Base-by-base conservation (phyloP, 1,140 invertebrate genomes). In the Papilio helenus region DNA sequence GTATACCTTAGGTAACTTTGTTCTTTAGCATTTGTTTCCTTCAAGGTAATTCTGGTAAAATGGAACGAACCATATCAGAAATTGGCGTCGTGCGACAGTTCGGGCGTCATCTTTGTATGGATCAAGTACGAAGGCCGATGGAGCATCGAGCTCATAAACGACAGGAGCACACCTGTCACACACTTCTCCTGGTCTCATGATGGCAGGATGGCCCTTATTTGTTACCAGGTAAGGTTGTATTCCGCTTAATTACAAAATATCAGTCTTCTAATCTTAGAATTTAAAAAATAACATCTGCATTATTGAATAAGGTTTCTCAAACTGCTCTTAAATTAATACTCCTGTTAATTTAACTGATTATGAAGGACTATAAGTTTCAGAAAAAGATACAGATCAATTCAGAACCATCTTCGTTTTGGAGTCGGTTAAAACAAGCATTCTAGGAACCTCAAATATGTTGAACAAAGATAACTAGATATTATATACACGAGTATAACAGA, bases 1-100 rank as follows among this genome's bases (percentile, higher is more conserved):
- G 4, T 34, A 34, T 34, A 34, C 34, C 34, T 3, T 3, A 34
- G 34, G 34, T 39, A 39, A 0, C 34, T 46, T 55, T 20, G n/a
- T 55, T 55, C 23, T 72, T 74, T 65, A 55, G 20, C 71, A 65
- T 79, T 18, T 12, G 4, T 29, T 68, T 34, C 16, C 61, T 29
- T 68, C 14, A 68, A 99, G 99, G 98, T 99, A 42, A 98, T 98
- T 61, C 95, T 99, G 49, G 99, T 99, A 23, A 98, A 98, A 95
- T 99, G 99, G 99, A 99, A 99, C 95, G 98, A 99, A 93, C 98
- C 99, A 0, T 99, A 99, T 93, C 99, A 99, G 94, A 99, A 99
- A 93, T 91, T 99, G 79, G 99, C 99, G 2, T 99, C 99, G 7
- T 99, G 99, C 95, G 99, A 99, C 95, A 98, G 97, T 86, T 99